Evolutionary conservation across 2,797 vertebrate species (phyloP).

Genomic region (Lagodon rhomboides): DNA sequence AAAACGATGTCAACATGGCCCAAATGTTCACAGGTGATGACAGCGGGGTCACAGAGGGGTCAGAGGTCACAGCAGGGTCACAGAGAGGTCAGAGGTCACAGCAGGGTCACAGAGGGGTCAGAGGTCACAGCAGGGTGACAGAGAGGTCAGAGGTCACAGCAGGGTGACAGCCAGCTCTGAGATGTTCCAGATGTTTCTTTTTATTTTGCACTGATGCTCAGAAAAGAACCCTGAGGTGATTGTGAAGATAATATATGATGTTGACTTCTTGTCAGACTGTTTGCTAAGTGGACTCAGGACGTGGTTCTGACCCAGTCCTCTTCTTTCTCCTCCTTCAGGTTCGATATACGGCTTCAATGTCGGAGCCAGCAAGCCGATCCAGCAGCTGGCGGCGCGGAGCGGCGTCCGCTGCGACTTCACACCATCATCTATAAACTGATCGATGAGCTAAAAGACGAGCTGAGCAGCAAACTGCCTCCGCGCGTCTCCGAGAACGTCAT

Average conservation of each 20-base stretch:
- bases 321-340: conserved; percentile 75
- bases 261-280: no score
- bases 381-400: conserved; percentile 87
- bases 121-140: neutral
- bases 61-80: no score
- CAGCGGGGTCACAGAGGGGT: neutral
- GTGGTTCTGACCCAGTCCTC: neutral
- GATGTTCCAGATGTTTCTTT: no score
- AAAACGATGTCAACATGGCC: conserved; percentile 92
- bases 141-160: neutral
- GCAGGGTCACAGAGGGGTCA: no score
- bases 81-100: neutral
- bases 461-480: conserved; percentile 86
- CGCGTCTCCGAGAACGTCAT: conserved; percentile 76
- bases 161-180: no score
- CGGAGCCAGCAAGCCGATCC: conserved; percentile 81
- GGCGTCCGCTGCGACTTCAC: conserved; percentile 89
- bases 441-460: conserved; percentile 91
- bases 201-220: no score
- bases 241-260: no score
- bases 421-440: conserved; percentile 92
- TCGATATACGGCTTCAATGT: conserved; percentile 94
- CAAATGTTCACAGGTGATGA: conserved; percentile 88
- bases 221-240: no score
- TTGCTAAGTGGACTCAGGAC: no score